Evolutionary conservation across 2,797 vertebrate species (phyloP), one percentile per base, ranked within the genome.

Genomic region (Erethizon dorsatum): DNA sequence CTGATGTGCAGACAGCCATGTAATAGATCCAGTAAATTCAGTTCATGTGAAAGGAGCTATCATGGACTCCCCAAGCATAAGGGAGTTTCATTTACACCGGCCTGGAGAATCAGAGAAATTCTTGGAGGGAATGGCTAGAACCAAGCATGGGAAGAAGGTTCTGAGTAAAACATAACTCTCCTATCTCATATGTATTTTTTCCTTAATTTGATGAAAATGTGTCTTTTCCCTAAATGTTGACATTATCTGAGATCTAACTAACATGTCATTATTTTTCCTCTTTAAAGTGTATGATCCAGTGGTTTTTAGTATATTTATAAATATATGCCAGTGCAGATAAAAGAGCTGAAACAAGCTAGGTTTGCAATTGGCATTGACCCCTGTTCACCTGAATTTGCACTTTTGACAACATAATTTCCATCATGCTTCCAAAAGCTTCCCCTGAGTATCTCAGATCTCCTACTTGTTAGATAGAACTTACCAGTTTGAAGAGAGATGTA

Each of bases 1-100:
- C 33, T 79, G 75, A 63, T 80, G n/a, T 85, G 86, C 94, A 96
- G 82, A 90, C 41, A 88, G 26, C n/a, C 12, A 63, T 56, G 45
- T 41, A 95, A 59, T 15, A 59, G 56, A 88, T 71, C 37, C 65
- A 69, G 33, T n/a, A 82, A 73, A 88, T 65, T 17, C 22, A 52
- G 2, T 65, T 6, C 11, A 22, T 88, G 8, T 56, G 12, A 67
- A 89, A 90, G 57, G 17, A 87, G 31, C 52, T 73, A 1, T 20
- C n/a, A 65, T 12, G 77, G 2, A 20, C 17, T 37, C 13, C 6
- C 10, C 37, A 75, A 54, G 20, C 78, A 65, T 13, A 65, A 37
- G 57, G 24, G 2, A 84, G 24, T 41, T 11, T 88, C 59, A 47
- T 26, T 56, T 54, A 88, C 10, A 26, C 7, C 50, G 57, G 22